Evolutionary conservation across 2,888 invertebrate genomes (phyloP).

Genomic region (Bombyx huttoni): DNA sequence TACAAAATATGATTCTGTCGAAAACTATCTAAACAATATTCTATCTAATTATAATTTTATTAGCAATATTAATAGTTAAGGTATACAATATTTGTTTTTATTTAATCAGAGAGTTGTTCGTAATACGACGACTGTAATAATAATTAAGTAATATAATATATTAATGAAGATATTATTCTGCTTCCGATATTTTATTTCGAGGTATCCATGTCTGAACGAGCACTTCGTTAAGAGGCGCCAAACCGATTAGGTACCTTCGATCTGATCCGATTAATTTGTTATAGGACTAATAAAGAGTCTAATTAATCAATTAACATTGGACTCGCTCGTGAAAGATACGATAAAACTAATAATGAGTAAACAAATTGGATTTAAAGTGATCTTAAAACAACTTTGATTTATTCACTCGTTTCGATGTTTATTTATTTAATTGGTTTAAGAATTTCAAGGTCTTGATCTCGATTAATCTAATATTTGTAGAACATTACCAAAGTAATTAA

Average conservation of each 20-base stretch:
- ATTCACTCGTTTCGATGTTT: background rate
- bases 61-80: too few relatives aligned
- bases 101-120: too few relatives aligned
- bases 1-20: too few relatives aligned
- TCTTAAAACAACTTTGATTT: background rate
- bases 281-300: constrained; percentile 36
- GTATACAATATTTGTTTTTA: too few relatives aligned
- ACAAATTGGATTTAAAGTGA: constrained; percentile 23
- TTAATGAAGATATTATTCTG: too few relatives aligned
- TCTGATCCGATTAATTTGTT: constrained; percentile 42
- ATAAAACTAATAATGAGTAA: constrained; percentile 21
- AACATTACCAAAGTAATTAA: background rate
- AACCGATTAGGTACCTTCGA: constrained; percentile 31
- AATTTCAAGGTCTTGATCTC: background rate
- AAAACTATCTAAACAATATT: too few relatives aligned
- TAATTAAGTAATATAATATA: too few relatives aligned
- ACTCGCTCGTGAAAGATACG: constrained; percentile 4
- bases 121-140: too few relatives aligned
- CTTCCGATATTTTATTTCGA: background rate
- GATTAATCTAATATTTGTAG: background rate
- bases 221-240: constrained; percentile 28
- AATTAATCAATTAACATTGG: constrained; percentile 47
- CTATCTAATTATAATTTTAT: too few relatives aligned
- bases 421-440: background rate
- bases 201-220: constrained; percentile 17